Evolutionary conservation across 2,888 invertebrate species (phyloP), one percentile per base, ranked within the genome.

Genomic region (Cryptus viduatorius): DNA sequence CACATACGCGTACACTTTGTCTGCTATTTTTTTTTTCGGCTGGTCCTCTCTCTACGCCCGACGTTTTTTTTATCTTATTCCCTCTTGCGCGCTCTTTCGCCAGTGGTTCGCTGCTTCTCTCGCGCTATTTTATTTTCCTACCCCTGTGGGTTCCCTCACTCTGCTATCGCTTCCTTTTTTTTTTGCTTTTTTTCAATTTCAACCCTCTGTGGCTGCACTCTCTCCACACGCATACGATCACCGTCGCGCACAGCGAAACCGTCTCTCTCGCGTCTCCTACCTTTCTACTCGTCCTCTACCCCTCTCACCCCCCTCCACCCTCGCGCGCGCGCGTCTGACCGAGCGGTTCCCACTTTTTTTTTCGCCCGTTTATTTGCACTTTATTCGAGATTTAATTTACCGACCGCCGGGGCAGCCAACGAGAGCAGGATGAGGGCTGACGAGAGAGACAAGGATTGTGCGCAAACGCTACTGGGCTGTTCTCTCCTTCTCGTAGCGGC

Each of bases 341-440:
- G 68, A 65, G 50, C 46, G 71, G 64, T 71, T 50, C 0, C 72
- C 59, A 59, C 77, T 72, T 79, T 82, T 84, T 83, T 83, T 86
- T 83, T 73, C 89, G 83, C 89, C 89, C 92, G 91, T 92, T 92
- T 93, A 92, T 93, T 92, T 92, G 92, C 93, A 92, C 93, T 92
- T 93, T 93, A 93, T 92, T 92, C 91, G 92, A 91, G 92, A 92
- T 93, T 93, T 93, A 92, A 93, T 93, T 93, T 92, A 92, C 92
- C 92, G 90, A 91, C 91, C 91, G 89, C 89, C 90, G 90, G 87
- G 90, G 90, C 82, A 71, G 61, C 59, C 72, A 71, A 69, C 77
- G 73, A 73, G 84, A 48, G 72, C n/a, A 42, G 61, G 78, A 24
- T 16, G 69, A 46, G 19, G 78, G 46, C 61, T 50, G 78, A 69